Evolutionary conservation across 2,888 invertebrate species (phyloP).

Genomic region (Hermaeophaga mercurialis): DNA sequence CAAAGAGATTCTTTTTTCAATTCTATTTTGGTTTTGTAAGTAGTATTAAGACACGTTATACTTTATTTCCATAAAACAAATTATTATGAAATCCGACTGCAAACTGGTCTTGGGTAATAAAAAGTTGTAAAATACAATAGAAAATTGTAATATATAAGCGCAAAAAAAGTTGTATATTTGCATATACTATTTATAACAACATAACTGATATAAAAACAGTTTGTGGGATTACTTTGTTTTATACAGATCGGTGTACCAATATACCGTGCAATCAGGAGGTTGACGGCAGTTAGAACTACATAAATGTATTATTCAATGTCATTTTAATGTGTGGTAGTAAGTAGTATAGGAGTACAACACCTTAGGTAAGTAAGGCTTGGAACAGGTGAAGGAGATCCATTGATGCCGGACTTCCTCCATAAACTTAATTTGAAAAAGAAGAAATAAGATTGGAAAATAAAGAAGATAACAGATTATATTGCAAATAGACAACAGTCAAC

Average conservation of each 20-base stretch:
- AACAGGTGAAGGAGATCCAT: constrained; percentile 30
- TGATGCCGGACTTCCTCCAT: constrained; percentile 22
- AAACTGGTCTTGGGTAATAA: neutral
- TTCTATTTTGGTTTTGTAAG: too few relatives aligned
- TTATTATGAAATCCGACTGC: neutral
- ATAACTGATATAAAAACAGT: neutral
- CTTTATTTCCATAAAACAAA: too few relatives aligned
- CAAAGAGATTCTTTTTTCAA: too few relatives aligned
- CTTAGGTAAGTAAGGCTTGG: constrained; percentile 13
- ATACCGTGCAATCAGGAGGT: constrained; percentile 20
- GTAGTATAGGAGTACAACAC: constrained; percentile 27
- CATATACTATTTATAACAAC: neutral
- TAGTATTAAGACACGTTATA: too few relatives aligned
- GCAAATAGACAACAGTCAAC: too few relatives aligned
- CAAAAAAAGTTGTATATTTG: neutral
- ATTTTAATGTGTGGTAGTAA: constrained; percentile 33
- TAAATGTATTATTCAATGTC: constrained; percentile 35
- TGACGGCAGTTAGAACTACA: constrained; percentile 24
- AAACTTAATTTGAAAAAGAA: too few relatives aligned
- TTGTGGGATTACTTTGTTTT: constrained; percentile 22
- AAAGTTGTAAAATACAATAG: neutral
- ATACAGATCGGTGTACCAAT: constrained; percentile 24
- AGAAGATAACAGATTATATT: too few relatives aligned
- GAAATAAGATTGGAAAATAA: too few relatives aligned
- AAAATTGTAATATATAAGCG: neutral